Evolutionary conservation across 1,140 invertebrate species (phyloP).

Genomic region (Temnothorax nylanderi): DNA sequence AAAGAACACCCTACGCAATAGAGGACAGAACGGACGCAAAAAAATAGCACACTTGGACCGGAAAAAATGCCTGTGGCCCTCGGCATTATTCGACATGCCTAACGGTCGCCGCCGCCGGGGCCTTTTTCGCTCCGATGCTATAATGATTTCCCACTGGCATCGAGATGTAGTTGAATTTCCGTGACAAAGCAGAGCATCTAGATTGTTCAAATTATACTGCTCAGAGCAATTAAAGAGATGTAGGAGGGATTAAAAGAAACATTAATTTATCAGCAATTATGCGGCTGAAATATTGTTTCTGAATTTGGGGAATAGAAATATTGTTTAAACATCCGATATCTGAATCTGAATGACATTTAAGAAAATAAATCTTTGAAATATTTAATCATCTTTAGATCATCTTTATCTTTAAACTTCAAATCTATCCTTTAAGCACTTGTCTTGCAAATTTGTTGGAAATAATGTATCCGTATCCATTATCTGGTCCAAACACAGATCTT

Average conservation of each 20-base stretch:
- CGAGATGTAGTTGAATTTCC: constrained; percentile 29
- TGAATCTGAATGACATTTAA: background rate
- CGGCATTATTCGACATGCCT: constrained; percentile 37
- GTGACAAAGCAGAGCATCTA: constrained; percentile 12
- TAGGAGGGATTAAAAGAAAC: background rate
- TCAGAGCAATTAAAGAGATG: background rate
- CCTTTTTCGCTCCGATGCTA: constrained; percentile 7
- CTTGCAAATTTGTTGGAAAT: background rate
- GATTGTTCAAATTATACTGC: constrained; percentile 1
- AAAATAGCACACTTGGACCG: constrained; percentile 46
- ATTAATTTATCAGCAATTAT: background rate
- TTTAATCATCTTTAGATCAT: background rate
- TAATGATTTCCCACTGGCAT: background rate
- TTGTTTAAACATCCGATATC: background rate
- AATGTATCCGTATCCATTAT: background rate
- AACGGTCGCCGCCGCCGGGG: background rate
- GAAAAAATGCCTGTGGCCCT: constrained; percentile 40
- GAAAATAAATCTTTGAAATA: background rate
- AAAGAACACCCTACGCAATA: constrained; percentile 47
- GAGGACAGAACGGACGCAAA: background rate
- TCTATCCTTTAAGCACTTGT: background rate
- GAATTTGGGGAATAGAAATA: background rate
- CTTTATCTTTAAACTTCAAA: background rate
- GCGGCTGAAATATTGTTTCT: background rate
- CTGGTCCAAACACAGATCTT: background rate